Evolutionary conservation across 2,113 vertebrate species (phyloP), one percentile per base, ranked within the genome.

Genomic region (Hemiprocne comata): DNA sequence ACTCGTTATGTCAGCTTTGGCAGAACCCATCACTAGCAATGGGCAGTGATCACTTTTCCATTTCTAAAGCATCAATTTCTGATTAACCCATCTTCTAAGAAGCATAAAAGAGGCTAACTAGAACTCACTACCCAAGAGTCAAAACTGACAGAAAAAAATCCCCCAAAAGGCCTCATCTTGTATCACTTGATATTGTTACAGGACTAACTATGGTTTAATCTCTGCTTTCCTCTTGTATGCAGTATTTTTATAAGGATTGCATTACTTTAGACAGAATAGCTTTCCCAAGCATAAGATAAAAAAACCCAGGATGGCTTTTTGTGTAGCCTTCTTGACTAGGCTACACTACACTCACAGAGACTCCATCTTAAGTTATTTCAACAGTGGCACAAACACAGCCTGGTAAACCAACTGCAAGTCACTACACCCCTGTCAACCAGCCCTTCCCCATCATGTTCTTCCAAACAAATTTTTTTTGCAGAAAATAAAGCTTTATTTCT

Each of bases 1-100:
- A 93, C 90, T 93, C 0, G 42, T 90, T 94, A 64, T 26, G 62
- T 92, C 83, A 93, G 75, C 85, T 92, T 14, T 62, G n/a, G 82
- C 55, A 66, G 36, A 94, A 70, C 17, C 34, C 51, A 86, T 34
- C 9, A 29, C 64, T 33, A 90, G 51, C 72, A 93, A 67, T 10
- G 38, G 19, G 25, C n/a, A 90, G 64, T 0, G 3, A 94, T 33
- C 26, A 38, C 34, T 75, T 38, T 24, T 19, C 33, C 18, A 82
- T 74, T 75, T 85, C 38, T 71, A 77, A 51, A 85, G 54, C 42
- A 58, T n/a, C 16, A 3, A 58, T 29, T 90, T 76, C 67, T 79
- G 25, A 94, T 80, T 90, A 40, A 82, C 85, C 79, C 72, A 26
- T 33, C 24, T 85, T 50, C 53, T 53, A 60, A 81, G 8, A 19